A percentile compares a stretch with the other conserved stretches of the same genome.
phyloP scores from a whole-genome alignment of 2,797 vertebrate species.

The Sylvia borin region DNA sequence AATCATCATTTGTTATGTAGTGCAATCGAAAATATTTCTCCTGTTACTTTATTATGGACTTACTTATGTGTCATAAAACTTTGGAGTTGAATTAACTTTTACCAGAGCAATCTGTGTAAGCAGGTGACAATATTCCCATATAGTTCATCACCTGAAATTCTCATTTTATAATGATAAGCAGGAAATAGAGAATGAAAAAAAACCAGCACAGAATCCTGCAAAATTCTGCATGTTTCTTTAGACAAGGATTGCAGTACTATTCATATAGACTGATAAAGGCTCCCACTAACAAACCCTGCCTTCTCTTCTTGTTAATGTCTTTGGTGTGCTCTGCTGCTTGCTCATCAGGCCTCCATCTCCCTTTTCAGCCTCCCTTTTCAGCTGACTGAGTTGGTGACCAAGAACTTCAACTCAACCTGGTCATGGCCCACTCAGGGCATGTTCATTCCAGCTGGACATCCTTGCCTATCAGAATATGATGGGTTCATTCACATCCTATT shows the following conservation, averaged over 20 bases:
- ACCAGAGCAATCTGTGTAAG: neutral
- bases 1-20: neutral
- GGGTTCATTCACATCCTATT: neutral
- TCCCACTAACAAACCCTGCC: neutral
- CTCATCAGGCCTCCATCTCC: neutral
- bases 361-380: neutral
- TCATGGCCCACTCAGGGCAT: neutral
- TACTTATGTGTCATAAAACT: neutral
- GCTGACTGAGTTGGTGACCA: neutral
- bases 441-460: neutral
- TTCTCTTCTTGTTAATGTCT: neutral
- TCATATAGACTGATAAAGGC: neutral
- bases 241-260: neutral
- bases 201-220: fast-evolving
- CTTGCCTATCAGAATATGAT: neutral
- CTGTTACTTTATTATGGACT: neutral
- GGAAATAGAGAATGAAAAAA: neutral
- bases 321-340: neutral
- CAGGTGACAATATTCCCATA: neutral
- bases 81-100: neutral
- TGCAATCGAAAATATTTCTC: neutral
- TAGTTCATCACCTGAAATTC: neutral
- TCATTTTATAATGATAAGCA: neutral
- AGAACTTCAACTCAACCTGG: neutral
- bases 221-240: neutral